Conservation (phyloP, 2,113 vertebrate species). For the Tachuris rubrigastra region DNA sequence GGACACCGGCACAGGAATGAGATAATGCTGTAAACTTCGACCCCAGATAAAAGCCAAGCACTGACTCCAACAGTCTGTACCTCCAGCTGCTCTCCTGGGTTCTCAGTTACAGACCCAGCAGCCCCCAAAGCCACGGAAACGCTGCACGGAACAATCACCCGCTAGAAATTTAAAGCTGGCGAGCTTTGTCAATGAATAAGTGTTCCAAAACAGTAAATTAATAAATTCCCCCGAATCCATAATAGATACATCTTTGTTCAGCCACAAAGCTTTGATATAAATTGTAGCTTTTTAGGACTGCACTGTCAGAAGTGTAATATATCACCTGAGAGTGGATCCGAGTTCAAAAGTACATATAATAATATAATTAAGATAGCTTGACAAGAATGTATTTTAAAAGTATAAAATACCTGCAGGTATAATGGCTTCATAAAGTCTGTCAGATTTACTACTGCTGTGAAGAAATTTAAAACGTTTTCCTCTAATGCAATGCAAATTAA, state of each 20-base stretch:
- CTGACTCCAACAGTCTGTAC: accelerated
- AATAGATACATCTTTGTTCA: slow-evolving; percentile 75
- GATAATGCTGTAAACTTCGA: background rate
- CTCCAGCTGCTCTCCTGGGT: background rate
- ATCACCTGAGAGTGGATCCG: slow-evolving; percentile 69
- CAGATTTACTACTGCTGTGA: slow-evolving; percentile 85
- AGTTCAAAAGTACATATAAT: slow-evolving; percentile 86
- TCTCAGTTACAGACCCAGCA: background rate
- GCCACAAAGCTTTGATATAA: slow-evolving; percentile 72
- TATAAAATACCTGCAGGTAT: slow-evolving; percentile 83
- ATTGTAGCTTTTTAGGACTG: slow-evolving; percentile 77
- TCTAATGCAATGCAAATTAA: slow-evolving; percentile 85
- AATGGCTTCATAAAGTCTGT: slow-evolving; percentile 86
- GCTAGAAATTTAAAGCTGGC: slow-evolving; percentile 13
- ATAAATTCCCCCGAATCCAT: slow-evolving; percentile 67
- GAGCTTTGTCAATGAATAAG: slow-evolving; percentile 16
- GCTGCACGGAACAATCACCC: background rate
- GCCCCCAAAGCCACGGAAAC: background rate
- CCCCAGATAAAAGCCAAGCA: background rate
- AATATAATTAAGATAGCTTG: slow-evolving; percentile 82
- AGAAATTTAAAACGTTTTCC: slow-evolving; percentile 84
- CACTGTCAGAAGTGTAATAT: slow-evolving; percentile 74
- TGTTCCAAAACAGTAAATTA: slow-evolving; percentile 61
- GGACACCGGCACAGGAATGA: background rate
- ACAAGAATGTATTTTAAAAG: slow-evolving; percentile 84